Conservation (phyloP, 2,888 invertebrate species). For the Prosopocoilus inquinatus region DNA sequence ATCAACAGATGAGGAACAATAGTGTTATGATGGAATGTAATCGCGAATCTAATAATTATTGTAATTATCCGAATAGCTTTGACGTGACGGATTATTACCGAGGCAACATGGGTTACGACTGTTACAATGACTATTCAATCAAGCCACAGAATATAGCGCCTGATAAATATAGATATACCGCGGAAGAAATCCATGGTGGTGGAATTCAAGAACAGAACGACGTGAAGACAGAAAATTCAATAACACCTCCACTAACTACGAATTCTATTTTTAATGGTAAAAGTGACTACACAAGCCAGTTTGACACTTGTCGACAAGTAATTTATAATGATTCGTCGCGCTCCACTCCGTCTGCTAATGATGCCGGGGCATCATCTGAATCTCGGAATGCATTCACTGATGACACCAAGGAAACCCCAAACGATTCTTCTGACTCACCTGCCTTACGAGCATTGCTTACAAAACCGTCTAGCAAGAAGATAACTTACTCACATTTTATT, state of each 20-base stretch:
- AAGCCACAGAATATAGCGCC: constrained; percentile 5
- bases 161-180: constrained; percentile 14
- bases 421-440: constrained; percentile 50
- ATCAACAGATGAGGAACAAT: constrained; percentile 25
- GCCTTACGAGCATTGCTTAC: constrained; percentile 61
- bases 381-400: constrained; percentile 3
- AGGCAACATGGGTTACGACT: constrained; percentile 8
- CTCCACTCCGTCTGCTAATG: constrained; percentile 28
- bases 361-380: constrained; percentile 16
- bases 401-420: background rate
- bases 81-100: constrained; percentile 14
- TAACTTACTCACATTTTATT: constrained; percentile 39
- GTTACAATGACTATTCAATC: constrained; percentile 10
- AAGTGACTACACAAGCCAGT: constrained; percentile 29
- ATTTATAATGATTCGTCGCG: constrained; percentile 31
- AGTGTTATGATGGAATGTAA: constrained; percentile 12
- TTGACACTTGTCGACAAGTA: constrained; percentile 35
- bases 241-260: constrained; percentile 3
- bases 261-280: constrained; percentile 5
- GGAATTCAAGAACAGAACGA: constrained; percentile 10
- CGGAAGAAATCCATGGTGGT: constrained; percentile 1
- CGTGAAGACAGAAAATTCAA: constrained; percentile 8
- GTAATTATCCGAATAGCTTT: constrained; percentile 17
- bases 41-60: constrained; percentile 21
- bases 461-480: constrained; percentile 41